These are phyloP conservation scores for Mohoua ochrocephala DNA, from an alignment of 2,113 vertebrate species.

Conservation along the genomic window DNA sequence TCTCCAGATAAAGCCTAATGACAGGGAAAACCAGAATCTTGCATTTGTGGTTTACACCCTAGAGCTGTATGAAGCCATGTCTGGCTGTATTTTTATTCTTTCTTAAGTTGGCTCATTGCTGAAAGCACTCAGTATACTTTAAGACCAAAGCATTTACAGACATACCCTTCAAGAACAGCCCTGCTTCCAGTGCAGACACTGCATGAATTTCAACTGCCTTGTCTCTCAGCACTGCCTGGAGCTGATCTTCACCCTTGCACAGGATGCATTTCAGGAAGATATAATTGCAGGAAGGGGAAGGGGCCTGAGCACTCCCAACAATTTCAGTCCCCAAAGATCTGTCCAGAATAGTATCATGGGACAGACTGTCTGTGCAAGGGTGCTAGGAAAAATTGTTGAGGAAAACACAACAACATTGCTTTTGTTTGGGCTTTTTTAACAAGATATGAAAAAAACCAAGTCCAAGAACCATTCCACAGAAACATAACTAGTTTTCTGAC, in stretches of 20 bases:
- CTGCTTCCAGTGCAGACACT: not conserved
- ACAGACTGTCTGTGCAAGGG: not conserved
- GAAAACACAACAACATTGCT: not conserved
- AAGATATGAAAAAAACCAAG: not conserved
- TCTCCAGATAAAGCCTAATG: not conserved
- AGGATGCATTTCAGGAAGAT: conserved; percentile 35
- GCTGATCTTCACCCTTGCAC: conserved; percentile 27
- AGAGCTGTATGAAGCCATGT: not conserved
- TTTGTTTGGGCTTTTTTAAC: not conserved
- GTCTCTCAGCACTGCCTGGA: not conserved
- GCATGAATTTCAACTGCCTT: not conserved
- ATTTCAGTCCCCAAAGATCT: not conserved
- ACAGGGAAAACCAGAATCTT: not conserved
- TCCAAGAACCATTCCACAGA: not conserved
- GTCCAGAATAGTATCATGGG: not conserved
- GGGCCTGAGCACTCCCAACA: not conserved
- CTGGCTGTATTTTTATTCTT: not conserved
- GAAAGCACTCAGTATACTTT: not conserved
- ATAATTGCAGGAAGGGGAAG: conserved; percentile 41
- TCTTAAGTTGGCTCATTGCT: not conserved
- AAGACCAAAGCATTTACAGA: not conserved
- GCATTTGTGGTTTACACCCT: not conserved
- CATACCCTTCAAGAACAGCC: not conserved
- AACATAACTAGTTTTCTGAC: not conserved
- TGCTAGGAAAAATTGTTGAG: not conserved